Evolutionary conservation across 2,888 invertebrate species (phyloP).

Genomic region (Gasteruption jaculator): DNA sequence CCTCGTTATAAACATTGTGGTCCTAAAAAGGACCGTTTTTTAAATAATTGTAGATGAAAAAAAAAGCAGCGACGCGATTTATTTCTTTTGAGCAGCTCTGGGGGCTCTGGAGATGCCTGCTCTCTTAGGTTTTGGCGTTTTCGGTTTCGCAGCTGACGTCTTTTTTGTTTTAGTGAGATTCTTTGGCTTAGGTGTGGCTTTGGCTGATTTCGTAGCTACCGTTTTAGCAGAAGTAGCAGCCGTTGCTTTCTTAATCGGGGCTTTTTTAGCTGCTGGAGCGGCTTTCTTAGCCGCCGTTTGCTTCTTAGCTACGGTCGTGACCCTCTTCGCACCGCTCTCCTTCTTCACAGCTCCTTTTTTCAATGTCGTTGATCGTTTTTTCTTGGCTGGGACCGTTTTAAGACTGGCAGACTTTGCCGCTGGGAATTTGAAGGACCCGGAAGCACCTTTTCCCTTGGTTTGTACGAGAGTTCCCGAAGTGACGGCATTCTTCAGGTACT

Average conservation of each 20-base stretch:
- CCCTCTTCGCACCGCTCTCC: slow-evolving; percentile 7
- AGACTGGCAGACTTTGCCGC: no score
- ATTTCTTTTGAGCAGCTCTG: slow-evolving; percentile 27
- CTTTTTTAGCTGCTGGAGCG: slow-evolving; percentile 32
- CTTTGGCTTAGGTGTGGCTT: slow-evolving; percentile 22
- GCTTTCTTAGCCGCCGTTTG: slow-evolving; percentile 19
- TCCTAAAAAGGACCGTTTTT: slow-evolving; percentile 36
- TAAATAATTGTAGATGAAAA: slow-evolving; percentile 3
- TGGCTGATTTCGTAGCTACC: slow-evolving; percentile 17
- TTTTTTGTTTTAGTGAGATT: slow-evolving; percentile 42
- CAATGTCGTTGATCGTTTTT: no score
- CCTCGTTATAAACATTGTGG: slow-evolving; percentile 21
- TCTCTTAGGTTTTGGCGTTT: slow-evolving; percentile 48
- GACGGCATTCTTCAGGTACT: slow-evolving; percentile 59
- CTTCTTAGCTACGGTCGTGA: slow-evolving; percentile 24
- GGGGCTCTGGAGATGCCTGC: slow-evolving; percentile 20
- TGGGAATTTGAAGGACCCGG: slow-evolving; percentile 54
- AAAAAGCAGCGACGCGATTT: slow-evolving; percentile 5
- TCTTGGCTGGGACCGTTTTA: no score
- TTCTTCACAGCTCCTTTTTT: no score
- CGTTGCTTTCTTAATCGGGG: slow-evolving; percentile 23
- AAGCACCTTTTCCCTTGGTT: slow-evolving; percentile 58
- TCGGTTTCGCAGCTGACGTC: slow-evolving; percentile 44
- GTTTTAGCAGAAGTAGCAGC: slow-evolving; percentile 18
- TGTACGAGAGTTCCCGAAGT: slow-evolving; percentile 55